Evolutionary conservation across 2,888 invertebrate species (phyloP).

Genomic region (Spilarctia lutea): DNA sequence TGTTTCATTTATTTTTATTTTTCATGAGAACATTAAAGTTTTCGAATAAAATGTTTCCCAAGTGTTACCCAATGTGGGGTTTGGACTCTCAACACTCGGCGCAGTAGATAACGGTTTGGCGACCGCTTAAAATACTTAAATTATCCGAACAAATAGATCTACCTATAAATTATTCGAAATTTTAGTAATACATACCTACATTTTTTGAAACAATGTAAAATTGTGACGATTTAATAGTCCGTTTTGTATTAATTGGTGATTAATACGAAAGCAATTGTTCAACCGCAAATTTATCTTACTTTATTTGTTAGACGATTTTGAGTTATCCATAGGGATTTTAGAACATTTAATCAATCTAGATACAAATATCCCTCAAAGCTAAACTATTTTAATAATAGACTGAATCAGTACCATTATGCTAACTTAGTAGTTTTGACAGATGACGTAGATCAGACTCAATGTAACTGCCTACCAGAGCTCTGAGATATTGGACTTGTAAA

Average conservation of each 20-base stretch:
- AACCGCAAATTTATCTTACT: not conserved
- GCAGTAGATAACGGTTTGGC: too few species aligned
- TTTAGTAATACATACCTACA: too few species aligned
- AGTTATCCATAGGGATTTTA: not conserved
- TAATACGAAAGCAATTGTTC: not conserved
- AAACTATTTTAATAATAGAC: slow-evolving; percentile 26
- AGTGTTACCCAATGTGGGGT: too few species aligned
- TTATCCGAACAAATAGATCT: too few species aligned
- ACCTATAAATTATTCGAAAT: too few species aligned
- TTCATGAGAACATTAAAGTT: too few species aligned
- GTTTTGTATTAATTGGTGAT: not conserved
- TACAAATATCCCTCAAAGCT: slow-evolving; percentile 8
- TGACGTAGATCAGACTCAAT: slow-evolving; percentile 34
- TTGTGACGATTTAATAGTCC: not conserved
- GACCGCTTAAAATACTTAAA: too few species aligned
- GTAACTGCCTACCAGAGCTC: slow-evolving; percentile 10
- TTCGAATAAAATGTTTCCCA: too few species aligned
- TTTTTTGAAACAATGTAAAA: not conserved
- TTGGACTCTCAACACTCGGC: too few species aligned
- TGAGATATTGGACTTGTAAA: slow-evolving; percentile 43
- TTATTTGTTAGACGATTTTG: not conserved
- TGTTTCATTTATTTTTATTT: too few species aligned
- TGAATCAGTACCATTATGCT: slow-evolving; percentile 1
- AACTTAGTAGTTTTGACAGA: slow-evolving; percentile 40
- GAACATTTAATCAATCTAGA: slow-evolving; percentile 3